Evolutionary conservation across 2,113 vertebrate species (phyloP).

Genomic region (Urocitellus parryii): DNA sequence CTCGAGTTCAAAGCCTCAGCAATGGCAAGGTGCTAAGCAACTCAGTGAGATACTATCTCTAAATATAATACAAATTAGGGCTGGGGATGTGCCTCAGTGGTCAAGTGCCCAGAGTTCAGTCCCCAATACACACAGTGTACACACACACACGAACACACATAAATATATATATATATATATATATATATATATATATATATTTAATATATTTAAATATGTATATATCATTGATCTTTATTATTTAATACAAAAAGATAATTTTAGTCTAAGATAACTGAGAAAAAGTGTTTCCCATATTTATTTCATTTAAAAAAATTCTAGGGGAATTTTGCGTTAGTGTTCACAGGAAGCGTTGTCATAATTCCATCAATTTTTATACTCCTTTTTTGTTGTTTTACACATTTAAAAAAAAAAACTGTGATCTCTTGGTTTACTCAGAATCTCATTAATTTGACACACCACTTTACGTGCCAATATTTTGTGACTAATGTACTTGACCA

Average conservation of each 20-base stretch:
- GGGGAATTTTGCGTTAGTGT: neutral
- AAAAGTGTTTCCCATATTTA: neutral
- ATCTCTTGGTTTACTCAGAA: neutral
- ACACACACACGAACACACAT: too few species aligned
- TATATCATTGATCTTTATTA: neutral
- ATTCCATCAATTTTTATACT: neutral
- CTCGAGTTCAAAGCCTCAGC: too few species aligned
- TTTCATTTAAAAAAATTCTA: neutral
- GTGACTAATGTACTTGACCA: neutral
- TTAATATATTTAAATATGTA: too few species aligned
- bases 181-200: too few species aligned
- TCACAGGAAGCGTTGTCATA: neutral
- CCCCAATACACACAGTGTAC: too few species aligned
- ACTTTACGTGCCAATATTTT: neutral
- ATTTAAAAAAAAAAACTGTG: neutral
- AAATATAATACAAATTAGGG: too few species aligned
- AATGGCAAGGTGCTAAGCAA: too few species aligned
- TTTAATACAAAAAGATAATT: neutral
- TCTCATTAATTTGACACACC: neutral
- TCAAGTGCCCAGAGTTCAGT: too few species aligned
- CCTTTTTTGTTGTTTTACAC: neutral
- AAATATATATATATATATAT: too few species aligned
- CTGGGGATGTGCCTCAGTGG: too few species aligned
- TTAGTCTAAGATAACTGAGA: neutral
- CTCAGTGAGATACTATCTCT: too few species aligned